Evolutionary conservation across 1,140 invertebrate species (phyloP).

Genomic region (Hycleus phaleratus): DNA sequence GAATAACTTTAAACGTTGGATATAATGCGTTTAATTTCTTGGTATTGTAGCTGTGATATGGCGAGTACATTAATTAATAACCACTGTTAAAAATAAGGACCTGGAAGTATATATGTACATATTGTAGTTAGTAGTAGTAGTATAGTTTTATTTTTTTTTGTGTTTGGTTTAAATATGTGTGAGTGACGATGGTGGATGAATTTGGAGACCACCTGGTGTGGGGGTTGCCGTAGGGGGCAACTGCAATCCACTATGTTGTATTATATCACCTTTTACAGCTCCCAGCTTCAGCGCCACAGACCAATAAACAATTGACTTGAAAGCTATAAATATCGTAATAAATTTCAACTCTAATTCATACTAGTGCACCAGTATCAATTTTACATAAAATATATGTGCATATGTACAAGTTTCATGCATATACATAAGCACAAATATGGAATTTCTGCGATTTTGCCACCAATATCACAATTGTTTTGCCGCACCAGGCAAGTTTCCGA

Average conservation of each 20-base stretch:
- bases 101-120: constrained; percentile 7
- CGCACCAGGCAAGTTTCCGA: too few relatives aligned
- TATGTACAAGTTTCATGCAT: too few relatives aligned
- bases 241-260: too few relatives aligned
- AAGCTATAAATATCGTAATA: constrained; percentile 32
- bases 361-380: too few relatives aligned
- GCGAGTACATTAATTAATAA: constrained; percentile 21
- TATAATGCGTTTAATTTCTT: constrained; percentile 9
- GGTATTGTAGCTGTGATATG: constrained; percentile 19
- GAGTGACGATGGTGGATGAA: neutral
- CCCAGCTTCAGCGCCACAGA: constrained; percentile 21
- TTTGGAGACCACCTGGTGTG: neutral
- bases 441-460: too few relatives aligned
- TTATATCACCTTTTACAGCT: constrained; percentile 7
- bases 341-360: constrained; percentile 14
- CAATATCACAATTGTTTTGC: too few relatives aligned
- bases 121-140: too few relatives aligned
- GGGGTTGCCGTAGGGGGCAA: constrained; percentile 1
- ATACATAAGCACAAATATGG: too few relatives aligned
- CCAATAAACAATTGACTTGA: constrained; percentile 35
- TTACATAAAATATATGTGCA: too few relatives aligned
- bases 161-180: too few relatives aligned
- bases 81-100: constrained; percentile 14
- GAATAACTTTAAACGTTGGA: neutral
- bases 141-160: too few relatives aligned